Evolutionary conservation across 2,888 invertebrate species (phyloP).

Genomic region (Acleris sparsana): DNA sequence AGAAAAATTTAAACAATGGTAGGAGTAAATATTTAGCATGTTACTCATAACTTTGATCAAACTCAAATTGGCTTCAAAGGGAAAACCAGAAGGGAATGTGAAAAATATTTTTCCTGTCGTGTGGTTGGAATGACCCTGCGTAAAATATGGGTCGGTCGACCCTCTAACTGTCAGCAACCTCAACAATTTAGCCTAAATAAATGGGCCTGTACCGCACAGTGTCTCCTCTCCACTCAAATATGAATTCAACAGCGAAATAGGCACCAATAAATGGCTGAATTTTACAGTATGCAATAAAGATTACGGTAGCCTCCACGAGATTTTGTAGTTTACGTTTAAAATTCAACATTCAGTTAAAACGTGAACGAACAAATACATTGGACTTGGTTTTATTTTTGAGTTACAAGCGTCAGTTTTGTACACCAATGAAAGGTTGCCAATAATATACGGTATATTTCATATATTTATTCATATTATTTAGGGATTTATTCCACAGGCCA

Average conservation of each 20-base stretch:
- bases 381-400: neutral
- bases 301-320: neutral
- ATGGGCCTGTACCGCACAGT: constrained; percentile 15
- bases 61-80: constrained; percentile 15
- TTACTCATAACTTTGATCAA: constrained; percentile 3
- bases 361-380: neutral
- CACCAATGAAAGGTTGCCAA: constrained; percentile 11
- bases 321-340: constrained; percentile 1
- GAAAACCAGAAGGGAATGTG: constrained; percentile 16
- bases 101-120: constrained; percentile 23
- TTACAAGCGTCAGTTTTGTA: constrained; percentile 4
- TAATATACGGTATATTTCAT: neutral
- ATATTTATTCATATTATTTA: no score
- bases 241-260: constrained; percentile 14
- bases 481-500: no score
- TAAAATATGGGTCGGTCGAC: constrained; percentile 32
- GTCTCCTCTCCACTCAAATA: constrained; percentile 12
- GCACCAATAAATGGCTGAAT: constrained; percentile 3
- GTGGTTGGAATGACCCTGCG: constrained; percentile 15
- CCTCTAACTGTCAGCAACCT: constrained; percentile 29
- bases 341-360: neutral
- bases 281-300: constrained; percentile 3
- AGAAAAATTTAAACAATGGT: constrained; percentile 5
- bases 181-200: constrained; percentile 34
- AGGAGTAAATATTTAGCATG: neutral